Evolutionary conservation across 2,797 vertebrate species (phyloP).

Genomic region (Crax fasciolata): DNA sequence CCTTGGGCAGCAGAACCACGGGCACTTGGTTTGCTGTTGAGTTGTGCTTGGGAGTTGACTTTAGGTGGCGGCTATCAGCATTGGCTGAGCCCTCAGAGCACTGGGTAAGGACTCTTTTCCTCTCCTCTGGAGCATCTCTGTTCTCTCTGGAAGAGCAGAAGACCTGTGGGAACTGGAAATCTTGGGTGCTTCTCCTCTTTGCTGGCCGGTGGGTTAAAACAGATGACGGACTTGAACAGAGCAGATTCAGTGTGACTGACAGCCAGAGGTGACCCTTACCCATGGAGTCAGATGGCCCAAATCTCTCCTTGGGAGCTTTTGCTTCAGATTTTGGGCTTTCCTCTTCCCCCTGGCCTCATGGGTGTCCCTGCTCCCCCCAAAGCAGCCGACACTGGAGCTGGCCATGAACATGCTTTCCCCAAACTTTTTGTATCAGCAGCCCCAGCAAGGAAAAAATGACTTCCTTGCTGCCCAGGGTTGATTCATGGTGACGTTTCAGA

Average conservation of each 20-base stretch:
- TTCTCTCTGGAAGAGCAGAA: neutral
- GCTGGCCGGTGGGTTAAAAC: neutral
- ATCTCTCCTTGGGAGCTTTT: neutral
- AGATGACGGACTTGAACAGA: neutral
- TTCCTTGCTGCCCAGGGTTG: neutral
- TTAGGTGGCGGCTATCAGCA: neutral
- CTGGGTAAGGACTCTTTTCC: neutral
- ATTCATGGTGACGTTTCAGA: neutral
- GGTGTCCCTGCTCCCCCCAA: neutral
- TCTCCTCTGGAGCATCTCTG: neutral
- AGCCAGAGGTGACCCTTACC: neutral
- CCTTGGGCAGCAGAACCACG: neutral
- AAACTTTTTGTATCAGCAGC: neutral
- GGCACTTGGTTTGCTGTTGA: neutral
- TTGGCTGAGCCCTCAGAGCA: neutral
- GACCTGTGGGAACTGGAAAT: neutral
- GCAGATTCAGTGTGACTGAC: neutral
- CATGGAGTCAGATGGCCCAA: neutral
- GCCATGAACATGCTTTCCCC: neutral
- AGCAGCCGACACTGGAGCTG: neutral
- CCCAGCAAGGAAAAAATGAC: constrained; percentile 28
- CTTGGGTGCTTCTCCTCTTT: neutral
- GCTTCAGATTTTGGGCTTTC: neutral
- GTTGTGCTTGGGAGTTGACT: accelerated
- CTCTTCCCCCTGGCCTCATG: neutral